Percentiles rank a stretch among this genome's conserved stretches.
These are phyloP conservation scores for Neomorphus geoffroyi DNA, from an alignment of 2,797 vertebrate genomes.

Conservation along the genomic window DNA sequence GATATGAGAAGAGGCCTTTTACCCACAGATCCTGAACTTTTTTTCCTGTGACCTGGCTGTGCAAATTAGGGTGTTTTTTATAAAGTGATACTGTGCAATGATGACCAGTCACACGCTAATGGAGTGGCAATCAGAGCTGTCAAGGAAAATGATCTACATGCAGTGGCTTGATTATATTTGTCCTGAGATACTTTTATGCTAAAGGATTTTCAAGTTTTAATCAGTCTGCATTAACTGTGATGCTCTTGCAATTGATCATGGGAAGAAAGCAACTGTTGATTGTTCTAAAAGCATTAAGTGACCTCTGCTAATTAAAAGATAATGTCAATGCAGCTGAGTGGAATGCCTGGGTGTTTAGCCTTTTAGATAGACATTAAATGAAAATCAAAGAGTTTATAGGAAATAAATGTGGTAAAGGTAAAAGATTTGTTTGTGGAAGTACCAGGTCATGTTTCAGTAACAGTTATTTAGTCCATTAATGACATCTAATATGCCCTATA, in stretches of 20 bases:
- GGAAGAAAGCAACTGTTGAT: conserved; percentile 46
- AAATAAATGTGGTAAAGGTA: conserved; percentile 55
- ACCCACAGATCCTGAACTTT: not conserved
- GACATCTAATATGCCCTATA: not conserved
- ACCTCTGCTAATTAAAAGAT: conserved; percentile 78
- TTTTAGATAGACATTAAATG: conserved; percentile 63
- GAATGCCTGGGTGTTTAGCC: conserved; percentile 57
- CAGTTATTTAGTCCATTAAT: conserved; percentile 11
- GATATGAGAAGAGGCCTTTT: fast-evolving
- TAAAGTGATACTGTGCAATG: fast-evolving
- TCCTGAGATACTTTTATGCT: not conserved
- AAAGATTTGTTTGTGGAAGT: conserved; percentile 33
- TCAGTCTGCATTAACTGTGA: conserved; percentile 33
- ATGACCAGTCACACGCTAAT: not conserved
- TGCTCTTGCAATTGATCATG: conserved; percentile 32
- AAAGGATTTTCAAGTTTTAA: conserved; percentile 48
- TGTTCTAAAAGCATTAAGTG: conserved; percentile 70
- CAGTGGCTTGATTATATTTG: conserved; percentile 20
- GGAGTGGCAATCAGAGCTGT: conserved; percentile 24
- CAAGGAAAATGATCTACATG: conserved; percentile 2
- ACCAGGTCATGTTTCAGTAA: not conserved
- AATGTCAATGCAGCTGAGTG: conserved; percentile 62
- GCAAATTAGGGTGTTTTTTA: not conserved
- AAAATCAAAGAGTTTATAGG: conserved; percentile 60
- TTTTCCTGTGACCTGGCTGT: not conserved